Conservation (phyloP, 2,888 invertebrate species). For the Cryptosula pallasiana region DNA sequence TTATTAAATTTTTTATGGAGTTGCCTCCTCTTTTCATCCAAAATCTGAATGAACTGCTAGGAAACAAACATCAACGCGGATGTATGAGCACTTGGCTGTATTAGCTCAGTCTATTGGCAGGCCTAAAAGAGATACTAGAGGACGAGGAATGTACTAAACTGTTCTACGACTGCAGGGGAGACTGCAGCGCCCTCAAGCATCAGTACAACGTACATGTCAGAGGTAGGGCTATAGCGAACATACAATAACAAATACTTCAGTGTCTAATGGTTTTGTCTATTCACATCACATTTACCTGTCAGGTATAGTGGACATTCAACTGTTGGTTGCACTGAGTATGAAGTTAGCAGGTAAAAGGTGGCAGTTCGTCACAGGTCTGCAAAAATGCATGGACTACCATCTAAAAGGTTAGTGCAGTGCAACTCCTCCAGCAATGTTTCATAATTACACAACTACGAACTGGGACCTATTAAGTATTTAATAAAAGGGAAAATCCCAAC, state of each 20-base stretch:
- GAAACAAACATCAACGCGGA: neutral
- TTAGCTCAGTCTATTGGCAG: neutral
- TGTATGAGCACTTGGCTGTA: neutral
- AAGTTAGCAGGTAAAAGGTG: neutral
- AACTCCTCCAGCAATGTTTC: too few relatives aligned
- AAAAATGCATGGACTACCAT: constrained; percentile 9
- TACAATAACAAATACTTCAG: too few relatives aligned
- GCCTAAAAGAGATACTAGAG: neutral
- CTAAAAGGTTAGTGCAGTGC: neutral
- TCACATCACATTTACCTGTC: too few relatives aligned
- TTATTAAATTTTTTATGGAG: neutral
- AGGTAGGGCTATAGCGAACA: neutral
- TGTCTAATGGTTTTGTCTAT: too few relatives aligned
- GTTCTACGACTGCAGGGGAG: neutral
- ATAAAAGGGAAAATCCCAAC: too few relatives aligned
- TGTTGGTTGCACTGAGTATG: neutral
- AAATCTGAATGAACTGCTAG: neutral
- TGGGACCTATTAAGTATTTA: too few relatives aligned
- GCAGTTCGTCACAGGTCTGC: constrained; percentile 12
- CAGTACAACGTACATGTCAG: neutral
- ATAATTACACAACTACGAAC: too few relatives aligned
- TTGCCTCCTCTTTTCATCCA: neutral
- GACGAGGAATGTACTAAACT: neutral
- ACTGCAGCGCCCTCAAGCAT: neutral
- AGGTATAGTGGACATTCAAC: constrained; percentile 9